These are phyloP conservation scores for Microtus montanus DNA, from an alignment of 2,113 vertebrate genomes.

Conservation along the genomic window DNA sequence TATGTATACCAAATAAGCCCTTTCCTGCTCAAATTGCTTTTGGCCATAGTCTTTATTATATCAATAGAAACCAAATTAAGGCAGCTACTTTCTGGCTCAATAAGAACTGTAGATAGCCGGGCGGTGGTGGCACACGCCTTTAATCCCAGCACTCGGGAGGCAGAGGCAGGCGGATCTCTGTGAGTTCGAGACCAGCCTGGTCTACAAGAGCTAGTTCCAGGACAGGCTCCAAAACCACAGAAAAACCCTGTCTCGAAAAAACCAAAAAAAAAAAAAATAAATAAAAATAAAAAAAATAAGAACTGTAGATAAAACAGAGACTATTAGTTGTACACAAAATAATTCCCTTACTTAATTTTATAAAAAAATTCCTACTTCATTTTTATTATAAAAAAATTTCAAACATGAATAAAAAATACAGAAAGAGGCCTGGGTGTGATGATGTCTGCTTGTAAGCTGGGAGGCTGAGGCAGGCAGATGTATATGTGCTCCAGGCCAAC, in stretches of 20 bases:
- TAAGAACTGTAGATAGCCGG: no score
- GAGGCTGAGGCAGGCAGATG: neutral
- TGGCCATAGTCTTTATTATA: neutral
- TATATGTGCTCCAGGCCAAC: neutral
- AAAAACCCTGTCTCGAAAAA: no score
- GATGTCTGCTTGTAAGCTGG: neutral
- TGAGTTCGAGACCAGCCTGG: no score
- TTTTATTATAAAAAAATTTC: conserved; percentile 16
- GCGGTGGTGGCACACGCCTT: no score
- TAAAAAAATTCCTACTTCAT: neutral
- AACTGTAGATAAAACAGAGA: conserved; percentile 56
- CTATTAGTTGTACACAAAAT: neutral
- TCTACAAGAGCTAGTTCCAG: no score
- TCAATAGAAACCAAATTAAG: conserved; percentile 2
- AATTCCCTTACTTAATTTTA: neutral
- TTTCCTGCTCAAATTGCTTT: neutral
- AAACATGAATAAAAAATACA: conserved; percentile 37
- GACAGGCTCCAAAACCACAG: no score
- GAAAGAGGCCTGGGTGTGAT: neutral
- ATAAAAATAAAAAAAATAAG: no score
- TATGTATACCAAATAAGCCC: neutral
- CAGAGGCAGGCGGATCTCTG: no score
- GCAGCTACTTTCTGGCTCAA: neutral
- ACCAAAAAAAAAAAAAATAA: no score
- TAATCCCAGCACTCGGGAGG: no score